phyloP scores from a whole-genome alignment of 1,140 invertebrate species.

The Diuraphis noxia region DNA sequence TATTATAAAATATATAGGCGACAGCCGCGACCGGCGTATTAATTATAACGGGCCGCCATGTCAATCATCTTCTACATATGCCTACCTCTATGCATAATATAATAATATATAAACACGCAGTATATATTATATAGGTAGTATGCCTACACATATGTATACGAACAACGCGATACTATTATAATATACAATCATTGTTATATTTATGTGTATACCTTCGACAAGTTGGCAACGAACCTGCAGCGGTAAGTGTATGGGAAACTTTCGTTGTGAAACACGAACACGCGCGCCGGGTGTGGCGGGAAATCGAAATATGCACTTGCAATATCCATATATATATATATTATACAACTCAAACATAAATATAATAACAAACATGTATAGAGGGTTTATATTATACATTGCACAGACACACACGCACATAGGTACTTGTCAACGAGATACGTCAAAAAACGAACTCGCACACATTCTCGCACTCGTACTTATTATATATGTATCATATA shows the following conservation, averaged over 20 bases:
- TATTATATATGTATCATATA: too few relatives aligned
- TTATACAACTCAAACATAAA: not conserved
- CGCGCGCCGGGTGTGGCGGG: not conserved
- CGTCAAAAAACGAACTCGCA: not conserved
- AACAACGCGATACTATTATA: not conserved
- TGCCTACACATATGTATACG: not conserved
- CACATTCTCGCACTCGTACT: not conserved
- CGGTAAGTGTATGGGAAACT: not conserved
- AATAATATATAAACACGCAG: not conserved
- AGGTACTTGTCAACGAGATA: not conserved
- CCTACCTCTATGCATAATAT: not conserved
- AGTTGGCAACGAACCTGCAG: not conserved
- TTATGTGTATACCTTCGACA: not conserved
- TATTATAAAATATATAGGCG: not conserved
- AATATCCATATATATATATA: not conserved
- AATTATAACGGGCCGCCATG: not conserved
- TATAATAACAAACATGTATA: not conserved
- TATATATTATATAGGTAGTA: not conserved
- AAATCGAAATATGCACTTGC: not conserved
- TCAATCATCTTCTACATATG: not conserved
- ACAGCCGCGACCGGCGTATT: not conserved
- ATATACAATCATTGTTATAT: slow-evolving; percentile 4
- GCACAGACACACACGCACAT: too few relatives aligned
- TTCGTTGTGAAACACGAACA: not conserved
- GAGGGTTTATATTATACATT: not conserved